Conservation (phyloP, 2,888 invertebrate species). For the Ectemnius continuus region DNA sequence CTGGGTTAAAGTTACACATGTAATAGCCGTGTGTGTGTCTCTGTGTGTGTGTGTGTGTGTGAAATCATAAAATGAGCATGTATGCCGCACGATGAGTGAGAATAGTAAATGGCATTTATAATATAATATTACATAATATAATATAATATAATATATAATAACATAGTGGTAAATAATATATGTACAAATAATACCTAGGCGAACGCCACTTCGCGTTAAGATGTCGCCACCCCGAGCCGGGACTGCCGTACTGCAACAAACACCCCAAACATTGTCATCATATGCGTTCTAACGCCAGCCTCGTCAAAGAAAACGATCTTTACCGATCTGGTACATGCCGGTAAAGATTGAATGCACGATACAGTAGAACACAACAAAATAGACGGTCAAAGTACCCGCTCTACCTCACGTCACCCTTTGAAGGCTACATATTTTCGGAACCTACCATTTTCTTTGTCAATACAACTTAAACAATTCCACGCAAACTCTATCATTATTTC, state of each 20-base stretch:
- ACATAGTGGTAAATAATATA: constrained; percentile 54
- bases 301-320: constrained; percentile 36
- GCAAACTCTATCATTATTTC: neutral
- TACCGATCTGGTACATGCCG: constrained; percentile 51
- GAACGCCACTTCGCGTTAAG: constrained; percentile 82
- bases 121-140: constrained; percentile 23
- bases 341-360: constrained; percentile 36
- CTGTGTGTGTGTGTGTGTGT: constrained; percentile 19
- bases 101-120: constrained; percentile 31
- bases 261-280: constrained; percentile 71
- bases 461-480: too few species aligned
- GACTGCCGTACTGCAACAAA: constrained; percentile 93
- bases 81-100: constrained; percentile 40
- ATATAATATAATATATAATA: constrained; percentile 27
- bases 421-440: constrained; percentile 26
- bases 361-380: constrained; percentile 11
- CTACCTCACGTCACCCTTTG: neutral
- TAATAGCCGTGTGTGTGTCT: constrained; percentile 20
- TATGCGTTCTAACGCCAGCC: constrained; percentile 58
- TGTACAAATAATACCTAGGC: constrained; percentile 74
- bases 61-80: constrained; percentile 27
- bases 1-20: constrained; percentile 24
- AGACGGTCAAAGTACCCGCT: neutral
- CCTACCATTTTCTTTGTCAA: too few species aligned
- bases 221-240: constrained; percentile 91